Percentiles rank a stretch among this genome's conserved stretches.
phyloP scores from a whole-genome alignment of 2,113 vertebrate species.

The Rhabdornis inornatus region DNA sequence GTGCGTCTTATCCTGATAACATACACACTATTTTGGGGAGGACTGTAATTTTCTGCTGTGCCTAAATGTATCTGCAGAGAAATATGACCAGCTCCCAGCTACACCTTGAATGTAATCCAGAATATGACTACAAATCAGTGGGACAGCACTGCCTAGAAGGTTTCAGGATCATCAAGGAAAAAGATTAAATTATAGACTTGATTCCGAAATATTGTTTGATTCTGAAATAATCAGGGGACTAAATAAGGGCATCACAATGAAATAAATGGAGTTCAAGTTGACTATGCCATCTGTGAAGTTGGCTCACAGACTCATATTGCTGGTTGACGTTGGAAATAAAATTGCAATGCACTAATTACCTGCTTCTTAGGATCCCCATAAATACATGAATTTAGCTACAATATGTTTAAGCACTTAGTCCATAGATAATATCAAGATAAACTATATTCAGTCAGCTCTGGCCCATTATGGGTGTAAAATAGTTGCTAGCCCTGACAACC shows the following conservation, averaged over 20 bases:
- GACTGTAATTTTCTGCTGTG: not conserved
- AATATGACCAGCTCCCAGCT: not conserved
- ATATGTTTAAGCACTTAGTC: not conserved
- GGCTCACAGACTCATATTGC: not conserved
- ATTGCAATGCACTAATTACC: not conserved
- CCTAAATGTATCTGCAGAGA: not conserved
- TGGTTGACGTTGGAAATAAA: not conserved
- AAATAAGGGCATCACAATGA: not conserved
- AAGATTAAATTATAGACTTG: not conserved
- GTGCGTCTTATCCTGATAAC: not conserved
- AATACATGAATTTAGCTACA: not conserved
- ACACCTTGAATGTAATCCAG: not conserved
- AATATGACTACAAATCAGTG: not conserved
- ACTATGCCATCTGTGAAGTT: not conserved
- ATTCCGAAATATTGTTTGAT: not conserved
- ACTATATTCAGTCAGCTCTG: not conserved
- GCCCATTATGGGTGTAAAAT: not conserved
- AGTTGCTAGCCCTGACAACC: not conserved
- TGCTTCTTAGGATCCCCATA: not conserved
- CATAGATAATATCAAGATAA: not conserved
- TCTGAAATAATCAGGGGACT: not conserved
- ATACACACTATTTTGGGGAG: not conserved
- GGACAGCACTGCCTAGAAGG: not conserved
- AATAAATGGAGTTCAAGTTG: not conserved
- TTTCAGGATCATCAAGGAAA: not conserved